These are phyloP conservation scores for Xenus cinereus DNA, from an alignment of 2,113 vertebrate species.

Conservation along the genomic window DNA sequence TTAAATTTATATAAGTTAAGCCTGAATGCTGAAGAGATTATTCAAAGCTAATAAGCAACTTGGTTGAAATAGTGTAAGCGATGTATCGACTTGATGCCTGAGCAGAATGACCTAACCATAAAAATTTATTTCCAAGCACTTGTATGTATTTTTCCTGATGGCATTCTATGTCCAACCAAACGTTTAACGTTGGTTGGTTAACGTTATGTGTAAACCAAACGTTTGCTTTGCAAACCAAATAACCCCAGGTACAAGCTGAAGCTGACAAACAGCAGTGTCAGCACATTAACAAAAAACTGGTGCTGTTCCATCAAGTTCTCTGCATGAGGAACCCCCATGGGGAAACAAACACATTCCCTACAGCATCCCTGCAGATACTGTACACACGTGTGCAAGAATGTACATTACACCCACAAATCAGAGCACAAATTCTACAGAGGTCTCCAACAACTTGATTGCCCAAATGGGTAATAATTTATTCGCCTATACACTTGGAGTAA, in stretches of 20 bases:
- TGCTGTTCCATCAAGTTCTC: neutral
- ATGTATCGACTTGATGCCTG: neutral
- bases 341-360: neutral
- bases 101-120: neutral
- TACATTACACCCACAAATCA: accelerated
- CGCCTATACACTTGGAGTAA: neutral
- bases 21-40: neutral
- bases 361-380: neutral
- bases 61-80: neutral
- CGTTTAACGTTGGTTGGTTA: too few species aligned
- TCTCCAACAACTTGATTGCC: neutral
- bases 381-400: neutral
- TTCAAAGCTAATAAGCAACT: neutral
- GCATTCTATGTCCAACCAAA: neutral
- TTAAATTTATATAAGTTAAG: neutral
- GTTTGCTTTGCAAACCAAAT: neutral
- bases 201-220: neutral
- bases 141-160: neutral
- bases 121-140: neutral
- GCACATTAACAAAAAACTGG: neutral
- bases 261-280: neutral
- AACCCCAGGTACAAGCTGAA: neutral
- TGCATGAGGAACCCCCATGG: neutral
- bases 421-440: neutral
- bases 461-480: neutral